Evolutionary conservation across 2,888 invertebrate genomes (phyloP), one percentile per base, ranked within the genome.

Genomic region (Heliconius hortense): DNA sequence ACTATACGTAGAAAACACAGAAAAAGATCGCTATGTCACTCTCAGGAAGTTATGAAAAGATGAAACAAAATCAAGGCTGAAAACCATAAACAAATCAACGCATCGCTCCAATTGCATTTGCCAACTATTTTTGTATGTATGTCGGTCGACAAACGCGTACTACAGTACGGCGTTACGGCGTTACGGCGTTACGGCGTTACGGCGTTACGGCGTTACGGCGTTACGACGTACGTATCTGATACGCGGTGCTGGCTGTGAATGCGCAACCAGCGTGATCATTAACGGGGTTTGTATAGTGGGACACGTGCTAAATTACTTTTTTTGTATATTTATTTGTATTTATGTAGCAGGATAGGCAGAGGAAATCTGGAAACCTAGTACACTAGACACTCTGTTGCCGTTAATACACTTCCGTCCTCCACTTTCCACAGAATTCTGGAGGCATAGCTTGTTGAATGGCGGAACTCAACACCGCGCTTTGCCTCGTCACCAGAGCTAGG

Each of bases 211-310:
- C 4, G 15, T 4, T 35, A 43, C 43, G 15, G 43, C 31, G 31
- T 31, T 43, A 43, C 43, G 13, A 15, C 43, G 43, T 48, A 21
- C 56, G 67, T 67, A 39, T 73, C 39, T 43, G 56, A 73, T 39
- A 39, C 59, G 28, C 26, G 39, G 67, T 66, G 59, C 39, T 24
- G 43, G 21, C 67, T 73, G 39, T 59, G 67, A 73, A 67, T 67
- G 73, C 66, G 59, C n/a, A 67, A 59, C 59, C 59, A n/a, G 67
- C 43, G 66, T 64, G 39, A 67, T 67, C 73, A 73, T 73, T 73
- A 73, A 69, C 31, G 53, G 3, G n/a, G n/a, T 2, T 64, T 56
- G 68, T 56, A 69, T 8, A 69, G 21, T 8, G 13, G 1, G 28
- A 53, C 18, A 28, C 18, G 10, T 26, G 21, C 53, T 28, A 18